A percentile compares a stretch with the other conserved stretches of the same genome.
Evolutionary conservation across 2,888 invertebrate genomes (phyloP).

Genomic region (Panorpa germanica): DNA sequence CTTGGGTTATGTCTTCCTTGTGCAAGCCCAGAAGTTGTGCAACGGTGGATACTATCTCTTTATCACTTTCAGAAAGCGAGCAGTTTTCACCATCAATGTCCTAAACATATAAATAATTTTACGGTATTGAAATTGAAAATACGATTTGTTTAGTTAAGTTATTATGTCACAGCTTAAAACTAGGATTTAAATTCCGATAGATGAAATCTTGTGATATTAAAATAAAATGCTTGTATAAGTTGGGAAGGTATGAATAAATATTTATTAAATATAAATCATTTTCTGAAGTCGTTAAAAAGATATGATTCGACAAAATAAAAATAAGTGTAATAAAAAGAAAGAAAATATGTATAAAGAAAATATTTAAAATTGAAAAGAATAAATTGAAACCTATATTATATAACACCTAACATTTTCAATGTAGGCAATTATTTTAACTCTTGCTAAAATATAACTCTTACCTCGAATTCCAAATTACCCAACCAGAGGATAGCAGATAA

Average conservation of each 20-base stretch:
- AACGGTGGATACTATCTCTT: conserved; percentile 52
- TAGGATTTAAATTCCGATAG: not conserved
- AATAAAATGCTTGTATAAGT: too few species aligned
- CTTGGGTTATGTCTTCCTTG: conserved; percentile 52
- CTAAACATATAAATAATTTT: conserved; percentile 20
- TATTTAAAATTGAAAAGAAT: not conserved
- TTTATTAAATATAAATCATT: not conserved
- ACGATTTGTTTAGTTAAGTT: conserved; percentile 1
- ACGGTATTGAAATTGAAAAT: not conserved
- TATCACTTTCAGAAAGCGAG: conserved; percentile 48
- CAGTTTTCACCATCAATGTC: conserved; percentile 79
- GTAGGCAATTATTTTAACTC: not conserved
- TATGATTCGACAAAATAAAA: conserved; percentile 3
- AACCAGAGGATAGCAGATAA: conserved; percentile 80
- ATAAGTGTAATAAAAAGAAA: not conserved
- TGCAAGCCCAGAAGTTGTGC: conserved; percentile 57
- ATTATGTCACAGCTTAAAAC: not conserved
- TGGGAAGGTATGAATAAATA: not conserved
- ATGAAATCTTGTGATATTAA: not conserved
- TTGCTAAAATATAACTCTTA: conserved; percentile 15
- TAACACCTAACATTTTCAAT: conserved; percentile 2
- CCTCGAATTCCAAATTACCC: conserved; percentile 69
- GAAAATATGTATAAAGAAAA: conserved; percentile 2
- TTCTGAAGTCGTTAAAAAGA: not conserved
- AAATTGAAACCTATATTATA: not conserved